Base-by-base conservation (phyloP, 2,888 invertebrate species). In the Aporophyla nigra region DNA sequence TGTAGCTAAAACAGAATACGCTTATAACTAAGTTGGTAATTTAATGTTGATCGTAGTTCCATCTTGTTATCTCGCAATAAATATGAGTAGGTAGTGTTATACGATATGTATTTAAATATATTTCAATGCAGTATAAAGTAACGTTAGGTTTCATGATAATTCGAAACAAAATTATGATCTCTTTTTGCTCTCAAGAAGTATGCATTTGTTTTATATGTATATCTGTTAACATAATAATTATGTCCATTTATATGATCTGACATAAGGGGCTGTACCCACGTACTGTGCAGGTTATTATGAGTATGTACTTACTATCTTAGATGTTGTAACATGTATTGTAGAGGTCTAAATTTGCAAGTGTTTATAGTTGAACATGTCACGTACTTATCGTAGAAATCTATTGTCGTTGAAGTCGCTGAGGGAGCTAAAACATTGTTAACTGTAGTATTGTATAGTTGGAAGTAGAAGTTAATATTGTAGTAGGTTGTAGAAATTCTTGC, bases 1-100 rank as follows among this genome's bases (percentile, higher is more conserved):
- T 86, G 83, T 89, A 88, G 88, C 88, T 91, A 90, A 87, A 91
- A 90, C 90, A 84, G 85, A 92, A 91, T 93, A 94, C 93, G 93
- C 93, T 93, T 94, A 94, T 90, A 87, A 88, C 86, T 88, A 88
- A 83, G 88, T 83, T 89, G 83, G 63, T 88, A 82, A 86, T 84
- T 85, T 87, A 86, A 85, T 86, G 69, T 81, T 82, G 80, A 85
- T 84, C 72, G 78, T 85, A 86, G 84, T 85, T 75, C 82, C 79
- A 82, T 86, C 79, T 83, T 88, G 80, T 86, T 87, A 87, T 84
- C 82, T 86, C 54, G 78, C 77, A 67, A 77, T 84, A 81, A 80
- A 75, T 79, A 81, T 81, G 76, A 76, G 83, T 87, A 87, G 83
- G 83, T 85, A 82, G 79, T 79, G 63, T 73, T 86, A 83, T 71